Percentiles rank a stretch among this genome's conserved stretches.
These are phyloP conservation scores for Tricholaema leucomelas DNA, from an alignment of 2,113 vertebrate species.

Conservation along the genomic window DNA sequence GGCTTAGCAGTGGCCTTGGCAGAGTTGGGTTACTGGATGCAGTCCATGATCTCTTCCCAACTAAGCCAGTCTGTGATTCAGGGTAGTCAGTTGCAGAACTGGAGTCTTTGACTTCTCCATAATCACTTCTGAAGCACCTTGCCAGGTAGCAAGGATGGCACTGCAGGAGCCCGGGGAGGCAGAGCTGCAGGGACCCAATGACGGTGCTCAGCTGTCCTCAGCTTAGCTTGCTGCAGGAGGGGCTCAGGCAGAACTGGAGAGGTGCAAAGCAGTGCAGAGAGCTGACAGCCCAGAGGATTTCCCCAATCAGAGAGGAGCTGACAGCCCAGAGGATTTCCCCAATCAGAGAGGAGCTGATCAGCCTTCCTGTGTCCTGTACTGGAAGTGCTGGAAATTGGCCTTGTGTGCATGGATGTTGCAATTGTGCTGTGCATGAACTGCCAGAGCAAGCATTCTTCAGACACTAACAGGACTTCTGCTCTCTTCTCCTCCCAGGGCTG, in stretches of 20 bases:
- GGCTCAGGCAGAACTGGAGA: neutral
- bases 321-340: neutral
- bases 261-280: neutral
- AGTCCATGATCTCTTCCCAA: no score
- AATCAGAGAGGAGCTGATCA: neutral
- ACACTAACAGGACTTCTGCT: conserved; percentile 41
- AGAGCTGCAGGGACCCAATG: neutral
- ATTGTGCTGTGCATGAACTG: neutral
- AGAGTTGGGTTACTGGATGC: no score
- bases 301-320: neutral
- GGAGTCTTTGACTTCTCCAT: neutral
- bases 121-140: neutral
- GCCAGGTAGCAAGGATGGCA: neutral
- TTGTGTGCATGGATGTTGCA: neutral
- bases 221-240: rapidly evolving
- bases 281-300: neutral
- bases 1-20: no score
- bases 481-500: conserved; percentile 81
- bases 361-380: neutral
- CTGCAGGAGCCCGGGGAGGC: neutral
- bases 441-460: neutral
- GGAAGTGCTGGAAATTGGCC: neutral
- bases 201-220: neutral
- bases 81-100: neutral
- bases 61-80: no score